Evolutionary conservation across 1,140 invertebrate species (phyloP).

Genomic region (Zaprionus ornatus): DNA sequence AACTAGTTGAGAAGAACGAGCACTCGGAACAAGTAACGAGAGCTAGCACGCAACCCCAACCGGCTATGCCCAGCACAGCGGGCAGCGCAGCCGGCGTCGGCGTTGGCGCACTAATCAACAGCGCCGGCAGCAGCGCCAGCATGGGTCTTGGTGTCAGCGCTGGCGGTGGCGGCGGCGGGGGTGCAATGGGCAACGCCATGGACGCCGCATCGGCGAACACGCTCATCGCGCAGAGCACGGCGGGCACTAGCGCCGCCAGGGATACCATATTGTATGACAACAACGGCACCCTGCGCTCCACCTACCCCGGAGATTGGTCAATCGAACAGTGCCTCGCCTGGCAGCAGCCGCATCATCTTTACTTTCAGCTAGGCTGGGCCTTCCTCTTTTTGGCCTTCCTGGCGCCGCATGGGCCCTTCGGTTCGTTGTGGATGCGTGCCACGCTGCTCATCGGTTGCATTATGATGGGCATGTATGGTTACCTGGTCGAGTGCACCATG

Average conservation of each 20-base stretch:
- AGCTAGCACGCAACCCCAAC: background rate
- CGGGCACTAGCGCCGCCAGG: slow-evolving; percentile 64
- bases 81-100: slow-evolving; percentile 63
- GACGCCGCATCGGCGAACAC: slow-evolving; percentile 55
- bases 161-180: background rate
- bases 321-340: slow-evolving; percentile 86
- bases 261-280: slow-evolving; percentile 81
- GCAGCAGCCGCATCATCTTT: slow-evolving; percentile 88
- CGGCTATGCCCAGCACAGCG: slow-evolving; percentile 59
- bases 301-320: slow-evolving; percentile 81
- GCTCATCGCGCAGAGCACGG: slow-evolving; percentile 67
- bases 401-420: slow-evolving; percentile 91
- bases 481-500: slow-evolving; percentile 92
- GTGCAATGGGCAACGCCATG: slow-evolving; percentile 30
- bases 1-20: background rate
- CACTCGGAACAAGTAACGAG: background rate
- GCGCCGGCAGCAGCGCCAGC: slow-evolving; percentile 56
- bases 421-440: slow-evolving; percentile 90
- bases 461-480: slow-evolving; percentile 92
- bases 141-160: slow-evolving; percentile 52
- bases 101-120: slow-evolving; percentile 63
- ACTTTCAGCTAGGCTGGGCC: slow-evolving; percentile 93
- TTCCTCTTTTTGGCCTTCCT: slow-evolving; percentile 92
- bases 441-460: slow-evolving; percentile 91
- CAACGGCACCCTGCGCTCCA: slow-evolving; percentile 79